Evolutionary conservation across 2,888 invertebrate genomes (phyloP), one percentile per base, ranked within the genome.

Genomic region (Salticus scenicus): DNA sequence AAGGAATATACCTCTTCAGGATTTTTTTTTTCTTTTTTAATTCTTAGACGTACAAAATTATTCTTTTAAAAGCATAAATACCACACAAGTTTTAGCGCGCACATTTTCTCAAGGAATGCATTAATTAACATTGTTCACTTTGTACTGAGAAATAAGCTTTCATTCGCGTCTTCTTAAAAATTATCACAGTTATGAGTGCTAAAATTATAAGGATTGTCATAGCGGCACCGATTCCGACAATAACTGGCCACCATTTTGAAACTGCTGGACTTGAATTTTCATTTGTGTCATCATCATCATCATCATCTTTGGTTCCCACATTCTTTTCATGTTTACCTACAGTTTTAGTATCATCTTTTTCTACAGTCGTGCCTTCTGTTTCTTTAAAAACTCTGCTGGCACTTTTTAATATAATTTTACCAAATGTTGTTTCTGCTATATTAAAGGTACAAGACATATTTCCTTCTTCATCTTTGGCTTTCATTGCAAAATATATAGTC

Each of bases 231-330:
- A 81, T 69, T 5, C 80, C 80, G 31, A 86, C 71, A 20, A 69
- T 51, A 17, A 80, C 28, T 0, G 86, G 86, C 86, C 86, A 86
- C 86, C 86, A 86, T 33, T 71, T 71, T 1, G 47, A 86, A 8
- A 67, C 67, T 31, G 30, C 51, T 5, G 73, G 72, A 17, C 72
- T 42, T 30, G 28, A 10, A 30, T 41, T 47, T n/a, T 41, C 57
- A 0, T 73, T 8, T 20, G 30, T 0, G 27, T 28, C 57, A 42
- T 70, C 51, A 24, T 42, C 14, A 12, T 73, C 37, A 7, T 31
- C 42, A n/a, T 12, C 67, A 30, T 27, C n/a, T 28, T 64, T 28
- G 20, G 1, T 33, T n/a, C 20, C 24, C 33, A 31, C 8, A 14
- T 12, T 24, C 0, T 37, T 37, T 28, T 63, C n/a, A 10, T 33